Base-by-base conservation (phyloP, 2,888 invertebrate species). In the Rosalia funebris region DNA sequence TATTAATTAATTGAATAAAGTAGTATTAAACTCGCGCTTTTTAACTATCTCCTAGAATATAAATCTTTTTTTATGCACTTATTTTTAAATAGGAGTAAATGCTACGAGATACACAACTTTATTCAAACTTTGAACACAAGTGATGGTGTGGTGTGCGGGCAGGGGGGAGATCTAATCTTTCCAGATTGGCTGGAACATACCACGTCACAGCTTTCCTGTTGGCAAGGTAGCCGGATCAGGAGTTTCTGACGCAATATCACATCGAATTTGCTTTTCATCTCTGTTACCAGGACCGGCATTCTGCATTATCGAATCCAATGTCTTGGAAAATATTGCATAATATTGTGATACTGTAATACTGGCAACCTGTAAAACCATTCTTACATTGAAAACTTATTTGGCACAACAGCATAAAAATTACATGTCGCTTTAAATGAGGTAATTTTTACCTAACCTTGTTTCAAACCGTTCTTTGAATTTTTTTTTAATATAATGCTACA, bases 161-260 rank as follows among this genome's bases (percentile, higher is more conserved):
- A 17, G 48, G 10, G 12, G 48, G 48, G 37, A 10, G 10, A 12
- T 9, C 17, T n/a, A n/a, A 48, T 5, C 9, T 1, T 1, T 37
- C 9, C 7, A 14, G 19, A 19, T 37, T 48, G 48, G 48, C 1
- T 48, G n/a, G 11, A 36, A n/a, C 15, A n/a, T 11, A n/a, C 2
- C 50, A 50, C 50, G 50, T 50, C 37, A 39, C 5, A 14, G 15
- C n/a, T 14, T 9, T 39, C n/a, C 14, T 19, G 50, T 50, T 50
- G 50, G 37, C 50, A 50, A 19, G 34, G 39, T 3, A 15, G n/a
- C 25, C n/a, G n/a, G 37, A 50, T 20, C 50, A 4, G 25, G 5
- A 45, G 45, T 39, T 9, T 50, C 50, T 50, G 50, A 50, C 37
- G 50, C 50, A 50, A 48, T 37, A 34, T 9, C 9, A 25, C 12